phyloP scores from a whole-genome alignment of 2,797 vertebrate species.

The Linurgus olivaceus region DNA sequence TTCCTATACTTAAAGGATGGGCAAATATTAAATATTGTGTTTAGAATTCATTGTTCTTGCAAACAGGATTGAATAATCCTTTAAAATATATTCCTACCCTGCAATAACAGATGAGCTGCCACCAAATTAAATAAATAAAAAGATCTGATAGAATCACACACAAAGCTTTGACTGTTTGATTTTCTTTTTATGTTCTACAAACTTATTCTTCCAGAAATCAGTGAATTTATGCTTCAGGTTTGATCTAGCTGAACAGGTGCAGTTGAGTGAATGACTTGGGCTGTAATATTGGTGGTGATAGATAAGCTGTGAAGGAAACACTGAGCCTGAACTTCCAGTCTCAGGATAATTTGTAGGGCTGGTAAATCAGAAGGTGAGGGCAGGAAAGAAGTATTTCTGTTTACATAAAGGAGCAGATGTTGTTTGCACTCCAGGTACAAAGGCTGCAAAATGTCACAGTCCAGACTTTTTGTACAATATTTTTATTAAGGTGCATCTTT shows the following conservation, averaged over 20 bases:
- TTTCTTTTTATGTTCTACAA: background rate
- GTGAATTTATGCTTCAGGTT: background rate
- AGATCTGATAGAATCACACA: background rate
- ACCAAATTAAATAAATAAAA: background rate
- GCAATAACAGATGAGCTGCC: background rate
- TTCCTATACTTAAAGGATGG: background rate
- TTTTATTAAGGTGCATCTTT: background rate
- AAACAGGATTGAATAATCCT: background rate
- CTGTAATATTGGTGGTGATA: background rate
- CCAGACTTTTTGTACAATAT: background rate
- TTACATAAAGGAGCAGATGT: background rate
- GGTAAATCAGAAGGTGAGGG: background rate
- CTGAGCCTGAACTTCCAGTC: background rate
- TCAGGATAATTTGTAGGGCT: background rate
- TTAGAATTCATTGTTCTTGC: constrained; percentile 8
- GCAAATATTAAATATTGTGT: constrained; percentile 17
- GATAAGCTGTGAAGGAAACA: background rate
- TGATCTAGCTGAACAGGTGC: background rate
- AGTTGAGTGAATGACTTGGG: background rate
- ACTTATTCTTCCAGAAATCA: background rate
- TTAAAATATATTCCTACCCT: background rate
- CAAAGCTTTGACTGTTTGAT: background rate
- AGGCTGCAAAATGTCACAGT: background rate
- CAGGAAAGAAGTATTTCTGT: background rate
- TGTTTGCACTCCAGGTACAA: background rate